Base-by-base conservation (phyloP, 1,140 invertebrate genomes). In the Delia radicum region DNA sequence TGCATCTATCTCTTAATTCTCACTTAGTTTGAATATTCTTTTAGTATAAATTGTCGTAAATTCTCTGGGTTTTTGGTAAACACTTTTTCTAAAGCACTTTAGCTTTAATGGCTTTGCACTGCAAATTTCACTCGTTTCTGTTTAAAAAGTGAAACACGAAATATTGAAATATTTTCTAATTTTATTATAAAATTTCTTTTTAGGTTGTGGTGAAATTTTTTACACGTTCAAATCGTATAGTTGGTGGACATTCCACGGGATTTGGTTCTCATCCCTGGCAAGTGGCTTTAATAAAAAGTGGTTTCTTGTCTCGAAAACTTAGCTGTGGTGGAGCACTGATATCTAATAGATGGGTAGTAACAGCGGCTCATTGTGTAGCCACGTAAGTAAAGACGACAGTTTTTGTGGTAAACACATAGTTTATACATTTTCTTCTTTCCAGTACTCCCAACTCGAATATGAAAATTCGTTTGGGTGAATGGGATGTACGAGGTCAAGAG, bases 241-340 rank as follows among this genome's bases (percentile, higher is more conserved):
- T 98, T 1, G 96, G 96, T n/a, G 95, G 95, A 0, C 93, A 96
- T 79, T 93, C 94, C 55, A 93, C 95, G 0, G 93, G 91, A 75
- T 97, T 96, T 82, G 96, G 94, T 5, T 94, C 94, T 46, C 95
- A 97, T 89, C 96, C 96, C n/a, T 98, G 95, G 95, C 95, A 97
- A 89, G 96, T 94, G 24, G 96, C 96, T 7, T 91, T 98, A 28
- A 95, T 97, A 74, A 98, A 97, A 85, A 94, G 94, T 29, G 94
- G 94, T 33, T 97, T 97, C 81, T 87, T 97, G 12, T 93, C 93
- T 61, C 95, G 96, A 82, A 95, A 97, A 81, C 90, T 97, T 2
- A 94, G 95, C 2, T 97, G 96, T 82, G 96, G 96, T 1, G 96
- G 95, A 3, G 94, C 95, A 0, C 87, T 98, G n/a, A 88, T 97